Percentiles rank a stretch among this genome's conserved stretches.
Evolutionary conservation across 53 echinoderm and acorn worm species (phyloP).

Genomic region (Astropecten irregularis): DNA sequence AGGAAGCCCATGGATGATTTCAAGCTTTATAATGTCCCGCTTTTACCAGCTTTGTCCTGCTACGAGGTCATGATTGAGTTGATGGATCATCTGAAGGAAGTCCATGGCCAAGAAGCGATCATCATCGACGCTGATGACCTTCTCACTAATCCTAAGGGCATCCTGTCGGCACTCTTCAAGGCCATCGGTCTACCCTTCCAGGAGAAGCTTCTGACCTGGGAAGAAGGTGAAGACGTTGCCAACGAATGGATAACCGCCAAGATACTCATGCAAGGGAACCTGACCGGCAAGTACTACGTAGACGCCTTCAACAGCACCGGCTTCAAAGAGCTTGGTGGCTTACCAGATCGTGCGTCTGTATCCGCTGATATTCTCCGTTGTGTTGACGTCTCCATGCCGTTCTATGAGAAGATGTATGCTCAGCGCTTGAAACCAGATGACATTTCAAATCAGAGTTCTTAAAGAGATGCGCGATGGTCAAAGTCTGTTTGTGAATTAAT

Average conservation of each 20-base stretch:
- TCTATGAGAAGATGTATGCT: no score
- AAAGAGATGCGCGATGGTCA: no score
- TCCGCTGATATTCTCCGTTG: no score
- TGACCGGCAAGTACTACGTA: background rate
- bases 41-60: background rate
- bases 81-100: constrained; percentile 10
- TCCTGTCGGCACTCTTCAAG: constrained; percentile 29
- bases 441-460: no score
- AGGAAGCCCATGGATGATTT: no score
- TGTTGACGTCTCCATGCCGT: no score
- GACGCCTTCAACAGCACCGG: background rate
- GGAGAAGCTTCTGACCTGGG: constrained; percentile 36
- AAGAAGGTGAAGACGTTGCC: background rate
- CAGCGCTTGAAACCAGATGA: no score
- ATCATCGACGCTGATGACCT: constrained; percentile 49
- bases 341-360: no score
- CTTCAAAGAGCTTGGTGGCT: no score
- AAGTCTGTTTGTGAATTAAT: no score
- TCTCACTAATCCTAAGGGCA: constrained; percentile 8
- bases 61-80: background rate
- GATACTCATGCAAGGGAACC: background rate
- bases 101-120: constrained; percentile 4
- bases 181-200: constrained; percentile 30
- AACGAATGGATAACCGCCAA: constrained; percentile 12
- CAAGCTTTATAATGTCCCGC: background rate